Evolutionary conservation across 2,888 invertebrate species (phyloP).

Genomic region (Pammene fasciana): DNA sequence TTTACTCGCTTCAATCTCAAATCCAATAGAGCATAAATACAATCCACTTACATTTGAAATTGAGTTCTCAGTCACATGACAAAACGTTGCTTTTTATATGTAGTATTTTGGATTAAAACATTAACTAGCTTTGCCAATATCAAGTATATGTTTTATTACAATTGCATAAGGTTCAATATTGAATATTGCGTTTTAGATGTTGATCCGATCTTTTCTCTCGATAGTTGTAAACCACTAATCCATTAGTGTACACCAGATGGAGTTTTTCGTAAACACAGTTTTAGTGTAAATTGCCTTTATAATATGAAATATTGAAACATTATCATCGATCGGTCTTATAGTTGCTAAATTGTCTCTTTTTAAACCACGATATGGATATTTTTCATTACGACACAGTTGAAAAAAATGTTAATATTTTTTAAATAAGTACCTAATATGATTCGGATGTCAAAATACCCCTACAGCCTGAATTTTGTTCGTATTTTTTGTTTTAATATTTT

Average conservation of each 20-base stretch:
- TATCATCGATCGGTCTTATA: neutral
- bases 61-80: neutral
- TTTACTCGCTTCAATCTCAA: neutral
- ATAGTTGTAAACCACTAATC: constrained; percentile 27
- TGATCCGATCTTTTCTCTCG: neutral
- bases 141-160: neutral
- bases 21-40: neutral
- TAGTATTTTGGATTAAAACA: neutral
- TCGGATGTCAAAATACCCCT: too few species aligned
- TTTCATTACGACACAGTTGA: too few species aligned
- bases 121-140: neutral
- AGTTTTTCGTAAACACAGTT: constrained; percentile 7
- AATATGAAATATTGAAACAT: constrained; percentile 24
- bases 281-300: constrained; percentile 9
- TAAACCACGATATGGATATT: neutral
- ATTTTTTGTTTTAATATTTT: too few species aligned
- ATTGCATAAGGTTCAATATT: neutral
- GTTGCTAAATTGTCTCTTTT: neutral
- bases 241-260: constrained; percentile 27
- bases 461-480: too few species aligned
- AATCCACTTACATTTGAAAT: neutral
- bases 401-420: too few species aligned
- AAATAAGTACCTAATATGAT: too few species aligned
- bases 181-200: neutral
- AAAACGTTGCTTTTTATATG: neutral